Percentiles rank a stretch among this genome's conserved stretches.
Evolutionary conservation across 92 coral and sea anemone genomes (phyloP).

Genomic region (Plumapathes pennacea): DNA sequence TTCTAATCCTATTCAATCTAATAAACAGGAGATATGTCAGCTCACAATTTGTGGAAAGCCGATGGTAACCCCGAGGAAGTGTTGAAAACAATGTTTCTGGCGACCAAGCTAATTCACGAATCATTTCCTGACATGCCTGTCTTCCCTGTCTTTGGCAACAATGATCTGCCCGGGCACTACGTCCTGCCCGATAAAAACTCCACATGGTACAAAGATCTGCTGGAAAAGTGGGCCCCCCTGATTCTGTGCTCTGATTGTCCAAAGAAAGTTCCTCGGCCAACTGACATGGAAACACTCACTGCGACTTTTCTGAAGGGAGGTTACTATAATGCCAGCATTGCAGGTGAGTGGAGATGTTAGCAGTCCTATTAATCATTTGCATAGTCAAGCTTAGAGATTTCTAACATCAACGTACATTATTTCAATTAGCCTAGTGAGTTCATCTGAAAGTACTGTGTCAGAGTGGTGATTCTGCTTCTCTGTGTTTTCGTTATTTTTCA

Average conservation of each 20-base stretch:
- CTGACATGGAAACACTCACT: constrained; percentile 20
- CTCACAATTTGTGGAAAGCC: constrained; percentile 61
- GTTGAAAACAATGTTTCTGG: constrained; percentile 36
- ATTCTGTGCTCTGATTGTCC: constrained; percentile 67
- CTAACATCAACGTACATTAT: too few relatives aligned
- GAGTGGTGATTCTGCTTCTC: too few relatives aligned
- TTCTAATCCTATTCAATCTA: too few relatives aligned
- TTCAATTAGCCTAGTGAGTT: too few relatives aligned
- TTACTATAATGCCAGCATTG: constrained; percentile 48
- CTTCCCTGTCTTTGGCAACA: constrained; percentile 86
- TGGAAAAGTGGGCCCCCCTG: constrained; percentile 71
- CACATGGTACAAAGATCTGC: constrained; percentile 65
- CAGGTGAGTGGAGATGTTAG: constrained; percentile 2
- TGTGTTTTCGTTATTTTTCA: too few relatives aligned
- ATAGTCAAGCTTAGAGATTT: too few relatives aligned
- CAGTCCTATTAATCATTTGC: not conserved
- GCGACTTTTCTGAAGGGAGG: constrained; percentile 56
- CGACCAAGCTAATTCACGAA: constrained; percentile 35
- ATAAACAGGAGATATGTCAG: constrained; percentile 73
- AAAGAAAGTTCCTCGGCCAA: constrained; percentile 19
- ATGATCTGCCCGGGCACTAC: constrained; percentile 89
- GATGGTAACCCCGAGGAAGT: constrained; percentile 33
- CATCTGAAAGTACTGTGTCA: too few relatives aligned
- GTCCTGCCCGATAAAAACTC: constrained; percentile 52
- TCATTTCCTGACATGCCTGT: constrained; percentile 77